Percentiles rank a stretch among this genome's conserved stretches.
These are phyloP conservation scores for Papilio aristodemus DNA, from an alignment of 1,140 invertebrate genomes.

Conservation along the genomic window DNA sequence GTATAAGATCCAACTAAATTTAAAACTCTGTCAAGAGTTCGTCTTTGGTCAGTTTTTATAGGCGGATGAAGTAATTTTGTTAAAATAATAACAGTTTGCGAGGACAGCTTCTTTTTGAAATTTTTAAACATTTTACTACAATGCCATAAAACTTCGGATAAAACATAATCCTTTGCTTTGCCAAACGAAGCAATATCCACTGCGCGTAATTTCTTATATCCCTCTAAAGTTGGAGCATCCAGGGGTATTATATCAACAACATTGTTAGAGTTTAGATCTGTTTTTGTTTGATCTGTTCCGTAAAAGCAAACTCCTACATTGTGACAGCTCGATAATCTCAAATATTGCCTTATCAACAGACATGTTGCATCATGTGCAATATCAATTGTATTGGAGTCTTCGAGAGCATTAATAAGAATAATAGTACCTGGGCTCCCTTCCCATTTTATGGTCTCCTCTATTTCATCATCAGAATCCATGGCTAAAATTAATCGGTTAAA, in stretches of 20 bases:
- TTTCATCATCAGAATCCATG: constrained; percentile 68
- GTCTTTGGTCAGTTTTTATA: constrained; percentile 51
- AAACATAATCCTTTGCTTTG: constrained; percentile 57
- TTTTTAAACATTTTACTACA: constrained; percentile 70
- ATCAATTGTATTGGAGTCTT: constrained; percentile 46
- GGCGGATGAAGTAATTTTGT: constrained; percentile 57
- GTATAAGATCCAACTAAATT: constrained; percentile 65
- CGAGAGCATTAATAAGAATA: constrained; percentile 63
- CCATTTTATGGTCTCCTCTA: constrained; percentile 48
- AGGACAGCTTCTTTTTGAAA: constrained; percentile 64
- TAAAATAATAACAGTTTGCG: constrained; percentile 57
- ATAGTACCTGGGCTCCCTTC: constrained; percentile 64
- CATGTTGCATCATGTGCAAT: constrained; percentile 59
- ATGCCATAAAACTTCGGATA: constrained; percentile 68
- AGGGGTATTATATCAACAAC: constrained; percentile 62
- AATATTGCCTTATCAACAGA: constrained; percentile 55
- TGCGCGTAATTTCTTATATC: constrained; percentile 60
- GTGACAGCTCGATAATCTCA: constrained; percentile 52
- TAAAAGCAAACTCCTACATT: constrained; percentile 61
- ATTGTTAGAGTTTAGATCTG: constrained; percentile 51
- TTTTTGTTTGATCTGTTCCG: constrained; percentile 51
- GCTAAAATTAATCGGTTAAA: constrained; percentile 17
- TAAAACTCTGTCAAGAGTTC: constrained; percentile 55
- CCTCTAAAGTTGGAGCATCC: constrained; percentile 49
- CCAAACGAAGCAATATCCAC: constrained; percentile 47